phyloP scores from a whole-genome alignment of 2,113 vertebrate species.

The Ceyx cyanopectus region DNA sequence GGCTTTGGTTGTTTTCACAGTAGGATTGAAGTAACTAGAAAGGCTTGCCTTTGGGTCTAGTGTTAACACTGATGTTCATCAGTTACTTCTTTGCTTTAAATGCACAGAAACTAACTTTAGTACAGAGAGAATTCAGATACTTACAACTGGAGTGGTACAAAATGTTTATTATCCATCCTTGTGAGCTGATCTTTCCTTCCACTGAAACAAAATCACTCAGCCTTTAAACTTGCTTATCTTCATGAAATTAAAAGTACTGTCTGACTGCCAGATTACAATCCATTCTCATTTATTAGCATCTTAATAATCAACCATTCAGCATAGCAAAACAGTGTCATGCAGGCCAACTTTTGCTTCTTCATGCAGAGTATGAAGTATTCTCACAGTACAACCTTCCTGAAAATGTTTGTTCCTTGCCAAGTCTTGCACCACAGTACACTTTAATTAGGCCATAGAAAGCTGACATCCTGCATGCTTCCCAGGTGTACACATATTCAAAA shows the following conservation, averaged over 20 bases:
- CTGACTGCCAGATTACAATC: not conserved
- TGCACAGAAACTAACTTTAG: not conserved
- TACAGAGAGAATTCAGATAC: not conserved
- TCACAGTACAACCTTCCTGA: not conserved
- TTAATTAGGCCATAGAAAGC: constrained; percentile 33
- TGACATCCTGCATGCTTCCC: not conserved
- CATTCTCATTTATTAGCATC: constrained; percentile 1
- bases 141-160: not conserved
- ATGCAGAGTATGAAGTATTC: not conserved
- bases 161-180: not conserved
- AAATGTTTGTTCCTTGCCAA: constrained; percentile 39
- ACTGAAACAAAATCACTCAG: not conserved
- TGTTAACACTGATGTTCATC: not conserved
- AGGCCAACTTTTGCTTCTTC: constrained; percentile 19
- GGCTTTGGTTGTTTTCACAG: not conserved
- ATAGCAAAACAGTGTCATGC: not conserved
- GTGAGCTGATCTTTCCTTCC: not conserved
- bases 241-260: not conserved
- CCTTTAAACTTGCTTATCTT: not conserved
- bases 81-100: constrained; percentile 13
- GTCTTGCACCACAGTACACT: not conserved
- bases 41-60: not conserved
- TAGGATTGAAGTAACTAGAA: not conserved
- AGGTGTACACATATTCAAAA: constrained; percentile 13
- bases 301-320: not conserved